Evolutionary conservation across 2,888 invertebrate genomes (phyloP), one percentile per base, ranked within the genome.

Genomic region (Leptinotarsa haldemani): DNA sequence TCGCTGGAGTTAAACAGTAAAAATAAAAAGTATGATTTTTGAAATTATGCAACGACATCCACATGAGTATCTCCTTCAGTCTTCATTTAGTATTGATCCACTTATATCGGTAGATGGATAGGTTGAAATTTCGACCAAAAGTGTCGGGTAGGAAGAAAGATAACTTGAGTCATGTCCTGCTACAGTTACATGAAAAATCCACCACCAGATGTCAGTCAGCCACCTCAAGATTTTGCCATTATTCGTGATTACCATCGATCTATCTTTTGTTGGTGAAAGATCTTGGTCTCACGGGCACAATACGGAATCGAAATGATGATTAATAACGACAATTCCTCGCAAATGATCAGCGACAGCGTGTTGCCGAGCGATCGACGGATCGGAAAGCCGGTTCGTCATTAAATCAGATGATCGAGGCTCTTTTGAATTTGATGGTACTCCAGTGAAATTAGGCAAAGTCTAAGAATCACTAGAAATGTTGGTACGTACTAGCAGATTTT

Each of bases 331-430:
- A 61, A 30, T 61, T 61, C 61, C 18, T 40, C 40, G 25, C 61
- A n/a, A 61, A 61, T 58, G 20, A 58, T 61, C 61, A 61, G 40
- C 61, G 61, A 61, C 61, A 61, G 61, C 61, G 61, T 61, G 40
- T 61, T 30, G 40, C n/a, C 61, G 61, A 61, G 61, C n/a, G 18
- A 20, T 25, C 48, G 47, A 48, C 56, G 69, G 67, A 64, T 67
- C 65, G 74, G 70, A 70, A 70, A 58, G 65, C 53, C 48, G 58
- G 25, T 25, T 48, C n/a, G 63, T 53, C 65, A 73, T 69, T 69
- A 69, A 69, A 48, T 73, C 73, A 56, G 64, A 73, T 73, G 73
- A 73, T 69, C 56, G 65, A 53, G 69, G 22, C 47, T 64, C 46
- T 65, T 73, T 69, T 68, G 65, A 65, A 65, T 65, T 46, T 0